These are phyloP conservation scores for Campoletis sonorensis DNA, from an alignment of 1,140 invertebrate genomes.

Conservation along the genomic window DNA sequence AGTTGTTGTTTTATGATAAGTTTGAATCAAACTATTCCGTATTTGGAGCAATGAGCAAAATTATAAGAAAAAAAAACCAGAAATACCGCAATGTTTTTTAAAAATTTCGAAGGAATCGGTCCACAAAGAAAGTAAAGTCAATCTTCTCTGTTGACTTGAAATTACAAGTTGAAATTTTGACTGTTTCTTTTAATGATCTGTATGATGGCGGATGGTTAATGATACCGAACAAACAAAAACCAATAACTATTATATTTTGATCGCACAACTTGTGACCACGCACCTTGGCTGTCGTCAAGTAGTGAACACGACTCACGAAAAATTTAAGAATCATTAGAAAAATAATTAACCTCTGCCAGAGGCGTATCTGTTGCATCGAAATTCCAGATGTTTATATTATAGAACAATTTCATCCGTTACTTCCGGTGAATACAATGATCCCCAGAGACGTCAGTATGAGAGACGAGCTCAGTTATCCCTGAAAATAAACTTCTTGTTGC, in stretches of 20 bases:
- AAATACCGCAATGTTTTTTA: too few relatives aligned
- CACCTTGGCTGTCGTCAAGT: neutral
- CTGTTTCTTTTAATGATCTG: too few relatives aligned
- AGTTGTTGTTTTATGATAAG: too few relatives aligned
- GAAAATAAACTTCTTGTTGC: constrained; percentile 14
- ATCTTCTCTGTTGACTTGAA: too few relatives aligned
- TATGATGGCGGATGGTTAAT: too few relatives aligned
- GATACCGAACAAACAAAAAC: too few relatives aligned
- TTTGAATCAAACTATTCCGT: too few relatives aligned
- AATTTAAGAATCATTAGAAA: neutral
- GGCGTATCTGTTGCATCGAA: neutral
- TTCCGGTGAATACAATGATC: constrained; percentile 26
- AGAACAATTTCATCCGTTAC: constrained; percentile 30
- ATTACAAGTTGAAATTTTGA: too few relatives aligned
- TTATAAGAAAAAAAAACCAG: too few relatives aligned
- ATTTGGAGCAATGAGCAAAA: too few relatives aligned
- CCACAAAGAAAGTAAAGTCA: too few relatives aligned
- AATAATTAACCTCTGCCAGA: constrained; percentile 25
- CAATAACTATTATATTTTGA: neutral
- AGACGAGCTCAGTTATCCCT: constrained; percentile 40
- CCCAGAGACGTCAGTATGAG: neutral
- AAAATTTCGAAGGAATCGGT: too few relatives aligned
- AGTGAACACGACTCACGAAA: neutral
- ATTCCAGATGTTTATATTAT: neutral
- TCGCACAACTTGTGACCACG: neutral